A percentile compares a stretch with the other conserved stretches of the same genome.
Evolutionary conservation across 2,113 vertebrate genomes (phyloP).

Genomic region (Arvicanthis niloticus): DNA sequence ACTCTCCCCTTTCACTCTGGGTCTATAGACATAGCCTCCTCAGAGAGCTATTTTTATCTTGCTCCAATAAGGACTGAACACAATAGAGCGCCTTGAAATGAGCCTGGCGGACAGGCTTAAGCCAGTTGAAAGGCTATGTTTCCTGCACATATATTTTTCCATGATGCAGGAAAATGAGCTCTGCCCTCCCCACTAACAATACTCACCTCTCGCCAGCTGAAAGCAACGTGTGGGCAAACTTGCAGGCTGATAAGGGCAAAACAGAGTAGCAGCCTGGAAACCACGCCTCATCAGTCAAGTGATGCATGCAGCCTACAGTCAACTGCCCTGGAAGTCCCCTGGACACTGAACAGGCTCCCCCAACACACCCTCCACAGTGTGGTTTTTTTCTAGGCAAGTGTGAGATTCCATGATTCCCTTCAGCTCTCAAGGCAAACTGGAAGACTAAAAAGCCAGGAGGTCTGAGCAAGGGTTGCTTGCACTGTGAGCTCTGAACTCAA

Average conservation of each 20-base stretch:
- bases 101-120: slow-evolving; percentile 67
- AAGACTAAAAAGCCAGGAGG: background rate
- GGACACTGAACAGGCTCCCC: slow-evolving; percentile 4
- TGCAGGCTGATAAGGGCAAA: background rate
- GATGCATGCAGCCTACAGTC: background rate
- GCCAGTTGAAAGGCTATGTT: slow-evolving; percentile 60
- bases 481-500: background rate
- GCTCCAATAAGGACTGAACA: slow-evolving; percentile 53
- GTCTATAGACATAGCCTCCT: slow-evolving; percentile 69
- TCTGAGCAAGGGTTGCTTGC: background rate
- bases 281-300: background rate
- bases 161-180: slow-evolving; percentile 67
- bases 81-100: slow-evolving; percentile 73
- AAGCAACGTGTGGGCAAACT: slow-evolving; percentile 46
- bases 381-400: slow-evolving; percentile 22
- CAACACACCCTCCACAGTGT: no score
- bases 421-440: background rate
- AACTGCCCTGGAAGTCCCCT: slow-evolving; percentile 50
- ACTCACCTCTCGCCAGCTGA: slow-evolving; percentile 31
- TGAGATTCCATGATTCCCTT: background rate
- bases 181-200: slow-evolving; percentile 19
- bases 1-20: slow-evolving; percentile 73
- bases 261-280: background rate
- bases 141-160: slow-evolving; percentile 77
- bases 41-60: slow-evolving; percentile 74